Conservation (phyloP, 2,113 vertebrate genomes). For the Percina caprodes region DNA sequence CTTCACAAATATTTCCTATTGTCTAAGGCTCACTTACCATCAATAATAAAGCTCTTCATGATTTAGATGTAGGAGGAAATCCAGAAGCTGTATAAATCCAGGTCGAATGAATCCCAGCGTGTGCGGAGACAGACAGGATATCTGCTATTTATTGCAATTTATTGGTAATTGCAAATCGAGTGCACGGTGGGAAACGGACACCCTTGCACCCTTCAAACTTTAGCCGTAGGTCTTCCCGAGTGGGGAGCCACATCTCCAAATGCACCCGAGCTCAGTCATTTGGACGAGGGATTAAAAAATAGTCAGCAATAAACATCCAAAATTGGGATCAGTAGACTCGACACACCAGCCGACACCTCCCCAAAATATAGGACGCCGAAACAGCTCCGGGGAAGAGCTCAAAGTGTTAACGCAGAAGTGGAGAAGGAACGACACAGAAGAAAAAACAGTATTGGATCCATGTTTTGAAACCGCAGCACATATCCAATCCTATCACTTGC, state of each 20-base stretch:
- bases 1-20: constrained; percentile 54
- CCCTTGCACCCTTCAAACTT: constrained; percentile 80
- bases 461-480: constrained; percentile 52
- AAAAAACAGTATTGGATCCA: constrained; percentile 70
- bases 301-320: constrained; percentile 81
- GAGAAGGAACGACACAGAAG: constrained; percentile 50
- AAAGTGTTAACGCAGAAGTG: constrained; percentile 58
- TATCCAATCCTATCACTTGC: constrained; percentile 68
- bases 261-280: constrained; percentile 82
- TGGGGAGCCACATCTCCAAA: constrained; percentile 81
- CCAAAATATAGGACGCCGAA: constrained; percentile 53
- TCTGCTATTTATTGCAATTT: constrained; percentile 66
- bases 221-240: constrained; percentile 82
- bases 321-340: constrained; percentile 65
- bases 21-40: constrained; percentile 77
- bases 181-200: constrained; percentile 62
- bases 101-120: constrained; percentile 65
- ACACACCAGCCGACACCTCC: constrained; percentile 65
- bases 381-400: constrained; percentile 52
- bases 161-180: constrained; percentile 74
- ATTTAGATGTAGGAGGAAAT: constrained; percentile 70
- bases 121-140: constrained; percentile 57
- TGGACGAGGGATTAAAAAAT: constrained; percentile 65
- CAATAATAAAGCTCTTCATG: constrained; percentile 82
- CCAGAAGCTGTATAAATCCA: constrained; percentile 79